Percentiles rank a stretch among this genome's conserved stretches.
Conservation (phyloP, 2,113 vertebrate genomes). For the Chroicocephalus ridibundus region DNA sequence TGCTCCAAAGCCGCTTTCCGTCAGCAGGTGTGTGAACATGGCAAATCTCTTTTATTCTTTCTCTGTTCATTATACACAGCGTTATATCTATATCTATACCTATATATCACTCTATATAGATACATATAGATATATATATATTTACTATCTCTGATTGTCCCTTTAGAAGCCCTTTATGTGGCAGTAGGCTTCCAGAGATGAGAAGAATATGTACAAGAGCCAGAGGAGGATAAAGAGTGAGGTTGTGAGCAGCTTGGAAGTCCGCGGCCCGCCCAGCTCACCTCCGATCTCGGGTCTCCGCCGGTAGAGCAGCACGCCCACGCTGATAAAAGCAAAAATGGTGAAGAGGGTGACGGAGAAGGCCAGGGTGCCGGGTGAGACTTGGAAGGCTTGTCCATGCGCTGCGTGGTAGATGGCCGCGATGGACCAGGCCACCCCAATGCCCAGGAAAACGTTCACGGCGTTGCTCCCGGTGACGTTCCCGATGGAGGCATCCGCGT, state of each 20-base stretch:
- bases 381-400: conserved; percentile 81
- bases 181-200: conserved; percentile 98
- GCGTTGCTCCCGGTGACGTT: conserved; percentile 98
- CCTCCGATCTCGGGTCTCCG: conserved; percentile 93
- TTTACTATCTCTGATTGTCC: conserved; percentile 73
- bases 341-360: conserved; percentile 99
- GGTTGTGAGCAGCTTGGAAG: conserved; percentile 89
- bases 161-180: conserved; percentile 92
- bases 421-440: conserved; percentile 96
- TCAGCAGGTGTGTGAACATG: conserved; percentile 82
- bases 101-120: conserved; percentile 75
- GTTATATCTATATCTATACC: conserved; percentile 74
- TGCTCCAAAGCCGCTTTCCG: conserved; percentile 77
- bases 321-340: conserved; percentile 95
- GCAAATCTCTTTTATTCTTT: conserved; percentile 77
- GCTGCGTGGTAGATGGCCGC: conserved; percentile 90
- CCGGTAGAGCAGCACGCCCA: conserved; percentile 93
- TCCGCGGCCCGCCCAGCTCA: conserved; percentile 92
- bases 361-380: conserved; percentile 90
- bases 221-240: conserved; percentile 93
- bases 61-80: conserved; percentile 79
- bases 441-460: conserved; percentile 96
- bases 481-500: conserved; percentile 94
- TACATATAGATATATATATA: conserved; percentile 75
- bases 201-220: conserved; percentile 96